A percentile compares a stretch with the other conserved stretches of the same genome.
These are phyloP conservation scores for Panagrolaimus sp. DNA, from an alignment of 1,140 invertebrate genomes.

Conservation along the genomic window DNA sequence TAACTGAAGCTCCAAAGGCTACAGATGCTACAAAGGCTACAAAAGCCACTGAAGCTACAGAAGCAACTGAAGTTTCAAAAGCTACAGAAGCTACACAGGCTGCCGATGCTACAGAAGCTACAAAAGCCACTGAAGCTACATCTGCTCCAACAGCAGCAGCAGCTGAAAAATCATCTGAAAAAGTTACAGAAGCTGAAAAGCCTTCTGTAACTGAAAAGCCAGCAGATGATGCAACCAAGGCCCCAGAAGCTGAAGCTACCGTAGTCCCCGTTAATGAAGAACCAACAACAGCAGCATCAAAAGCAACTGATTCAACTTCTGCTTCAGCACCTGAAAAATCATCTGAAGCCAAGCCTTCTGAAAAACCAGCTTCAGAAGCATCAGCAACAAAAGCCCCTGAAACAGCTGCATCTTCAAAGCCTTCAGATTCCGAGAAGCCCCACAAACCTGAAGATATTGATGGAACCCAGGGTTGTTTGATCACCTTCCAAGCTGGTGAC, in stretches of 20 bases:
- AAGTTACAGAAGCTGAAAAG: neutral
- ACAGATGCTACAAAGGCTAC: neutral
- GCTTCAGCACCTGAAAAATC: neutral
- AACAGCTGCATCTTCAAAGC: neutral
- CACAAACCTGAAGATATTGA: neutral
- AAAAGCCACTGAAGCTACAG: neutral
- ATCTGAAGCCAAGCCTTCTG: too few relatives aligned
- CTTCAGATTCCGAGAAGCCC: too few relatives aligned
- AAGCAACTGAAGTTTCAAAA: slow-evolving; percentile 1
- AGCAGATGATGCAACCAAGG: neutral
- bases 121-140: neutral
- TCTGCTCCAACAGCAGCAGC: neutral
- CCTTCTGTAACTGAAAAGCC: neutral
- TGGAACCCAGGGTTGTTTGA: slow-evolving; percentile 27
- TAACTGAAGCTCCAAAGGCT: neutral
- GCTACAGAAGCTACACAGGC: neutral
- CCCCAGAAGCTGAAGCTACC: neutral
- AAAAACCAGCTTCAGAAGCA: neutral
- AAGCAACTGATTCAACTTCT: neutral
- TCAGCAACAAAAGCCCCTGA: neutral
- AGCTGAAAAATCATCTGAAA: neutral
- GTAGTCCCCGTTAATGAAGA: neutral
- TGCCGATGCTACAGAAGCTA: neutral
- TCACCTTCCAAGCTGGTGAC: slow-evolving; percentile 38
- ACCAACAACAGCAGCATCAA: neutral